A percentile compares a stretch with the other conserved stretches of the same genome.
Conservation (phyloP, 64 coral and sea anemone genomes). For the Orbicella faveolata region DNA sequence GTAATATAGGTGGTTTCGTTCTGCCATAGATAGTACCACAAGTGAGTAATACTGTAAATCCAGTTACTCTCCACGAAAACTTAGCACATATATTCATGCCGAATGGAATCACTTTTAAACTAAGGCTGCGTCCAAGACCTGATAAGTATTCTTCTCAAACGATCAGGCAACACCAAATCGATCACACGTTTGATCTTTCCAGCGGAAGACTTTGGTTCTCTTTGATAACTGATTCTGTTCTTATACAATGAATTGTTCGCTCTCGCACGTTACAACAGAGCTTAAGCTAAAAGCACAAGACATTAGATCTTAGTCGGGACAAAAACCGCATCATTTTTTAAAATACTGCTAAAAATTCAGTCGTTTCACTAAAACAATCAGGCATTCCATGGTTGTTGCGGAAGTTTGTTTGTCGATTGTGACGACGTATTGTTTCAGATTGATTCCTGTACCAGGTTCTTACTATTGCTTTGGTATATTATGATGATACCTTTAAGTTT, state of each 20-base stretch:
- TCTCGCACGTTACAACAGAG: too few species aligned
- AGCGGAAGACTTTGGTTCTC: too few species aligned
- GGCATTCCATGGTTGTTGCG: conserved; percentile 40
- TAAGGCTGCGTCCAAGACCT: too few species aligned
- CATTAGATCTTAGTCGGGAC: background rate
- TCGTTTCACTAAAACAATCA: background rate
- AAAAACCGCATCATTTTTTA: background rate
- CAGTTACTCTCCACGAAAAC: background rate
- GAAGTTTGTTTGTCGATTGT: conserved; percentile 14
- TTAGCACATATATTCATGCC: too few species aligned
- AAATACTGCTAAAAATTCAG: background rate
- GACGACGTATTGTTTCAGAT: background rate
- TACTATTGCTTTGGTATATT: background rate
- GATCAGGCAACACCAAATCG: too few species aligned
- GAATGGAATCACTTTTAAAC: too few species aligned
- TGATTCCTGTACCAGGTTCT: background rate
- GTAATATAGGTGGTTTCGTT: background rate
- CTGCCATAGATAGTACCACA: background rate
- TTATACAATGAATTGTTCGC: too few species aligned
- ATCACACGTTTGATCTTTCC: too few species aligned
- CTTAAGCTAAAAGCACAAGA: background rate
- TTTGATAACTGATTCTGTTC: too few species aligned
- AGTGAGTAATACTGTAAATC: background rate
- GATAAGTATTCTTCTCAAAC: too few species aligned
- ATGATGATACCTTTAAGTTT: background rate